Evolutionary conservation across 1,140 invertebrate species (phyloP), one percentile per base, ranked within the genome.

Genomic region (Apis laboriosa): DNA sequence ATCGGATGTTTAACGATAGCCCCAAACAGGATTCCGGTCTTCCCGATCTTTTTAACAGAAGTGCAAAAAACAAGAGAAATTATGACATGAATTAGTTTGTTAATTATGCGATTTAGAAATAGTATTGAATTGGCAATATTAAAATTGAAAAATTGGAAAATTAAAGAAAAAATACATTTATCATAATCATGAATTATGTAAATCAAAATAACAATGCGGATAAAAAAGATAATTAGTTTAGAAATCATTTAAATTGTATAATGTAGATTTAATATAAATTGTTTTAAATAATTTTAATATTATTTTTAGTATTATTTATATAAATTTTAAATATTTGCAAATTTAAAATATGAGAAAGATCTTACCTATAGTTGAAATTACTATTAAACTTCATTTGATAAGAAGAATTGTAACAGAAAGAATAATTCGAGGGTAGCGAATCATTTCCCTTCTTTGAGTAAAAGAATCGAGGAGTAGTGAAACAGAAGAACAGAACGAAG

Each of bases 341-440:
- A 43, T 43, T 7, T 43, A 43, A 43, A 43, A 43, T 43, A 43
- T 43, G 5, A 43, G 7, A 43, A 43, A 43, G 34, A 43, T 43
- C 34, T 43, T 43, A 43, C 34, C 34, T 43, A 43, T 43, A 43
- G 8, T 55, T 55, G 21, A 66, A 34, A 53, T n/a, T n/a, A n/a
- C 21, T 34, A 19, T 77, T 53, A 53, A 51, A 12, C 5, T 15
- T 11, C 11, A 34, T 28, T 24, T 15, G 8, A 19, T 34, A 19
- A 72, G 24, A 28, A 43, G 49, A 43, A 79, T 60, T 49, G 67
- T 61, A 73, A 76, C 49, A 55, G 67, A 58, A 81, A 56, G 66
- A 51, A 76, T 86, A 86, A 86, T 86, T 85, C 74, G 24, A 81
- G 71, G 64, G 58, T 68, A 34, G 60, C 74, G 58, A 53, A 74